These are phyloP conservation scores for Asbolus verrucosus DNA, from an alignment of 1,140 invertebrate species.

Conservation along the genomic window DNA sequence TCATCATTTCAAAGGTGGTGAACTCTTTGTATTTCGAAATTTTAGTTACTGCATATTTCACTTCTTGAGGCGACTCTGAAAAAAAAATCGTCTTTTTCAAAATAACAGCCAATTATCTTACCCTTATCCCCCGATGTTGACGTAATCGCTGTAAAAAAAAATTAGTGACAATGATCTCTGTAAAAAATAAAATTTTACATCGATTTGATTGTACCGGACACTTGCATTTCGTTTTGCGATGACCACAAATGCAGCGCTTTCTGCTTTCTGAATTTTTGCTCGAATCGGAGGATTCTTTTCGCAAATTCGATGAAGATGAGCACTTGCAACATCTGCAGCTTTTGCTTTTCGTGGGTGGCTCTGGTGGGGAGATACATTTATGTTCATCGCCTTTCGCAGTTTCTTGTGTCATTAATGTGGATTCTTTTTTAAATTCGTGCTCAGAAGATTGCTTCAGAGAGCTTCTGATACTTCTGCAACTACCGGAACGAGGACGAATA, in stretches of 20 bases:
- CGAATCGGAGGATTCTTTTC: background rate
- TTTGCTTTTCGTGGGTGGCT: background rate
- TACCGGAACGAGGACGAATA: no score
- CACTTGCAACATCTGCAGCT: slow-evolving; percentile 1
- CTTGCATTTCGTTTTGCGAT: background rate
- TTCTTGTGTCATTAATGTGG: no score
- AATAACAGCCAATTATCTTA: background rate
- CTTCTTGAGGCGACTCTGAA: background rate
- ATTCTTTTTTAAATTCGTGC: no score
- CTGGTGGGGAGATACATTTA: slow-evolving; percentile 1
- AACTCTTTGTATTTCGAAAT: slow-evolving; percentile 59
- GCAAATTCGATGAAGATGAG: background rate
- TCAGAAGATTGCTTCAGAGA: no score
- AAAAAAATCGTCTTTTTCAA: background rate
- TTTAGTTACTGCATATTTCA: slow-evolving; percentile 58
- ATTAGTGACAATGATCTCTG: no score
- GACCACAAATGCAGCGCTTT: no score
- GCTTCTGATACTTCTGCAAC: no score
- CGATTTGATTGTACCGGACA: no score
- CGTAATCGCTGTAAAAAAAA: background rate
- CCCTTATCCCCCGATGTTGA: background rate
- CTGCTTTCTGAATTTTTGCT: background rate
- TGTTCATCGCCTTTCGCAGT: background rate
- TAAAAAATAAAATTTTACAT: no score
- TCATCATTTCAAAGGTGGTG: slow-evolving; percentile 61